A percentile compares a stretch with the other conserved stretches of the same genome.
Evolutionary conservation across 2,113 vertebrate genomes (phyloP).

Genomic region (Hiodon tergisus): DNA sequence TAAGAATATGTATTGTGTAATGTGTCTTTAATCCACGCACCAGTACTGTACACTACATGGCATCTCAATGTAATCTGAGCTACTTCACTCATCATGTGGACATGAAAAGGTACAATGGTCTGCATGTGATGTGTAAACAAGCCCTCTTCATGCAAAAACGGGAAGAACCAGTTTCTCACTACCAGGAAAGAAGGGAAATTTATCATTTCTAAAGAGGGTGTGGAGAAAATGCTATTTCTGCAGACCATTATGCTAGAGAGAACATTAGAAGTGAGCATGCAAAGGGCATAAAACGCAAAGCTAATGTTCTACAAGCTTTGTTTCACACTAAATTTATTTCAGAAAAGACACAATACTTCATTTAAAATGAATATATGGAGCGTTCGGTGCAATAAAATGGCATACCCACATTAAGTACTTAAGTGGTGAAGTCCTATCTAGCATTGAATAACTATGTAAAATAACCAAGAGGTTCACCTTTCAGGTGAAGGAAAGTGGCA

Average conservation of each 20-base stretch:
- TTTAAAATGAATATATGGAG: too few relatives aligned
- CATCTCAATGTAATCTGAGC: not conserved
- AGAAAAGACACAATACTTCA: too few relatives aligned
- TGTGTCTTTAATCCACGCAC: too few relatives aligned
- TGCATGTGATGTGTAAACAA: not conserved
- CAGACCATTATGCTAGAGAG: not conserved
- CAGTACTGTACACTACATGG: too few relatives aligned
- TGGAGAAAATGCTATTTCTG: not conserved
- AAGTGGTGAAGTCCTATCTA: not conserved
- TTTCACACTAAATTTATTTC: too few relatives aligned
- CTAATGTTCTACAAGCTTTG: too few relatives aligned
- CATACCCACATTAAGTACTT: not conserved
- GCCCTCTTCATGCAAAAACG: not conserved
- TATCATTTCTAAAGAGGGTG: not conserved
- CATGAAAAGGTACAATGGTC: not conserved
- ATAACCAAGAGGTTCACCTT: not conserved
- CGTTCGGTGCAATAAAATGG: too few relatives aligned
- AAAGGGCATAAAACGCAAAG: too few relatives aligned
- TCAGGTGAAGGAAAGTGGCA: conserved; percentile 75
- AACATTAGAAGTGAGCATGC: not conserved
- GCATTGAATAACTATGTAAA: not conserved
- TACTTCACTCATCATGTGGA: not conserved
- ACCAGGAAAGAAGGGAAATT: not conserved
- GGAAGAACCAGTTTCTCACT: conserved; percentile 10
- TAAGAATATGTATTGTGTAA: too few relatives aligned